Percentiles rank a stretch among this genome's conserved stretches.
These are phyloP conservation scores for Zhuqinia jingwanae DNA, from an alignment of 2,888 invertebrate species.

Conservation along the genomic window DNA sequence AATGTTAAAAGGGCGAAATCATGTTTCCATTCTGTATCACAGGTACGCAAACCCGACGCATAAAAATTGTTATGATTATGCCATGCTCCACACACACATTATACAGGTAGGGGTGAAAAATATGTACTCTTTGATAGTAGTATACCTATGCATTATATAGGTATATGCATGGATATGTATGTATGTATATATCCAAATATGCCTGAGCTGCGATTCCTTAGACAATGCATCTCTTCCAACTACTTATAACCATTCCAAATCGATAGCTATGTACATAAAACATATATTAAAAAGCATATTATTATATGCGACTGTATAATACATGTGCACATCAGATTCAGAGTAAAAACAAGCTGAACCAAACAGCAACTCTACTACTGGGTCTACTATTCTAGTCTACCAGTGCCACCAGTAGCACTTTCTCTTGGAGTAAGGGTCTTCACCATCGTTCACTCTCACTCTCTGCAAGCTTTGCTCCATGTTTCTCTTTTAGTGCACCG, in stretches of 20 bases:
- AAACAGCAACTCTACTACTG: constrained; percentile 1
- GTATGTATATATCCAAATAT: background rate
- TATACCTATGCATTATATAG: no score
- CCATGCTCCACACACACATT: background rate
- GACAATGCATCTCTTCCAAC: no score
- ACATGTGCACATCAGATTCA: no score
- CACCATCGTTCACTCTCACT: constrained; percentile 10
- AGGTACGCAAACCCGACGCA: constrained; percentile 17
- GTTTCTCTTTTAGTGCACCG: background rate
- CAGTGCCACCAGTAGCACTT: constrained; percentile 36
- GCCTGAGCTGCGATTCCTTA: no score
- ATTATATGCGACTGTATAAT: background rate
- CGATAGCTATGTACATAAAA: constrained; percentile 41
- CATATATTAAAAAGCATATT: constrained; percentile 2
- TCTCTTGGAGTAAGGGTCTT: constrained; percentile 35
- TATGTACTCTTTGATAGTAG: background rate
- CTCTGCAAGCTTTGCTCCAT: background rate
- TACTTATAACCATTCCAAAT: constrained; percentile 39
- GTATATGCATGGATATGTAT: background rate
- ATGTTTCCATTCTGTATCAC: constrained; percentile 2
- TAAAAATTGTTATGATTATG: constrained; percentile 14
- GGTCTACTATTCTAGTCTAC: background rate
- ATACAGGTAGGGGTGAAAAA: background rate
- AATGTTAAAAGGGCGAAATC: constrained; percentile 29
- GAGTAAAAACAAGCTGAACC: background rate